Conservation (phyloP, 2,797 vertebrate genomes). For the Gobio occitaniae region DNA sequence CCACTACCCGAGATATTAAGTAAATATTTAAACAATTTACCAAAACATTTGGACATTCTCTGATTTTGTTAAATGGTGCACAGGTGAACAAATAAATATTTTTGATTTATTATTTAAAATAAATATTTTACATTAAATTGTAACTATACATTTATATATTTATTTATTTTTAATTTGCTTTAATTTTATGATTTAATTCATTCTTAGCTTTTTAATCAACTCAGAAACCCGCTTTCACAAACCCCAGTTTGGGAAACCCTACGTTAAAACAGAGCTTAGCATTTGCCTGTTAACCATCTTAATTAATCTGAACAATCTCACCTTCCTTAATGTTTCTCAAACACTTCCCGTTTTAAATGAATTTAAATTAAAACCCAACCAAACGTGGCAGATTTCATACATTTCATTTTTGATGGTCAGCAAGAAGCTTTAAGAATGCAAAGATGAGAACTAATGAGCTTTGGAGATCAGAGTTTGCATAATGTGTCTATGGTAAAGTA, state of each 20-base stretch:
- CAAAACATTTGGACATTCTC: too few species aligned
- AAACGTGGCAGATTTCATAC: neutral
- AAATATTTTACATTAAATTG: too few species aligned
- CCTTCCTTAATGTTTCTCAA: neutral
- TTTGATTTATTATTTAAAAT: too few species aligned
- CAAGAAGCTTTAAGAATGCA: neutral
- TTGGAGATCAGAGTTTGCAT: neutral
- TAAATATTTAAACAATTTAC: too few species aligned
- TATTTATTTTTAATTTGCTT: too few species aligned
- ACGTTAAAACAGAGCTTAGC: neutral
- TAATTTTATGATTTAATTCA: neutral
- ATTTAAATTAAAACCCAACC: neutral
- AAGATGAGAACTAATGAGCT: neutral
- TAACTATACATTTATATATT: too few species aligned
- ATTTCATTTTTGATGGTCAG: neutral
- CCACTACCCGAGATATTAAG: too few species aligned
- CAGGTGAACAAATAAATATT: too few species aligned
- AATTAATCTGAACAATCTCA: neutral
- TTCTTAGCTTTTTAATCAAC: neutral
- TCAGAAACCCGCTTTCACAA: too few species aligned
- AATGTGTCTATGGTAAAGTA: neutral
- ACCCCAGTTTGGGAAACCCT: neutral
- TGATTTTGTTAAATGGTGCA: too few species aligned
- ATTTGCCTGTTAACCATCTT: neutral
- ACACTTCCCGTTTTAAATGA: neutral